These are phyloP conservation scores for Tanaodytes sp. DNA, from an alignment of 2,888 invertebrate genomes.

Conservation along the genomic window DNA sequence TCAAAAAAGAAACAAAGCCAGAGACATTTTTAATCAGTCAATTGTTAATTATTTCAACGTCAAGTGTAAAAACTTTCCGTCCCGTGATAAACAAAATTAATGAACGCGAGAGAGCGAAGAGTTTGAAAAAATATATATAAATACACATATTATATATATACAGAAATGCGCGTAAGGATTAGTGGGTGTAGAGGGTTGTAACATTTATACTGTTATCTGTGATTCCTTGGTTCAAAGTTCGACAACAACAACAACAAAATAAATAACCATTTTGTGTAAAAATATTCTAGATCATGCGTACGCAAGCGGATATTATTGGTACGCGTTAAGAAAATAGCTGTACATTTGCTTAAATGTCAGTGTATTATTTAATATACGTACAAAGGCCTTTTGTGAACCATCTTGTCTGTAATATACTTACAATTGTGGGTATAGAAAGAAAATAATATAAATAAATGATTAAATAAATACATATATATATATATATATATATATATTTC, in stretches of 20 bases:
- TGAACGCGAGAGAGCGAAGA: no score
- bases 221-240: slow-evolving; percentile 53
- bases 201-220: slow-evolving; percentile 53
- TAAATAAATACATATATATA: background rate
- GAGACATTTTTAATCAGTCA: no score
- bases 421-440: slow-evolving; percentile 32
- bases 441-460: slow-evolving; percentile 17
- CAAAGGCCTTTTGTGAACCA: slow-evolving; percentile 51
- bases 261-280: slow-evolving; percentile 23
- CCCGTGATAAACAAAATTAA: no score
- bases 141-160: no score
- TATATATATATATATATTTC: slow-evolving; percentile 11
- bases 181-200: slow-evolving; percentile 48
- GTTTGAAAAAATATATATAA: no score
- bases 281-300: slow-evolving; percentile 9
- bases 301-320: slow-evolving; percentile 10
- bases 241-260: no score
- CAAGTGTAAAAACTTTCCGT: no score
- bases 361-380: slow-evolving; percentile 52
- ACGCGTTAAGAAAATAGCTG: slow-evolving; percentile 35
- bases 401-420: slow-evolving; percentile 46
- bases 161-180: slow-evolving; percentile 36
- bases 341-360: slow-evolving; percentile 52
- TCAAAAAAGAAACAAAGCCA: no score
- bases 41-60: no score